Evolutionary conservation across 1,140 invertebrate species (phyloP), one percentile per base, ranked within the genome.

Genomic region (Drosophila eugracilis): DNA sequence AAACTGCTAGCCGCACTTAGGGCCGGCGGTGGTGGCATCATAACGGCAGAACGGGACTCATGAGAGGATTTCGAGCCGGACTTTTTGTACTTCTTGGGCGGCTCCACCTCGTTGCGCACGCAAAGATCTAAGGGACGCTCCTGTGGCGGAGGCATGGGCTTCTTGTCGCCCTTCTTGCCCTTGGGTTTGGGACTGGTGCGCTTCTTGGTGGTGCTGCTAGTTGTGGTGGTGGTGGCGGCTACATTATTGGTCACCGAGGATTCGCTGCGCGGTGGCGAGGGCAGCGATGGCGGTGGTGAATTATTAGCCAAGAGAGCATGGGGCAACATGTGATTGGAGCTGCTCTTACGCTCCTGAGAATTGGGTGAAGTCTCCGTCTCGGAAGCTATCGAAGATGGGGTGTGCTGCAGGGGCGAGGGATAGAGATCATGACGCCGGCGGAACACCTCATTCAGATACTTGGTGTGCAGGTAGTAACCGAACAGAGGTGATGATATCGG

Each of bases 61-160:
- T 54, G 21, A 92, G 91, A 1, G 92, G 93, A n/a, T 94, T 76
- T 5, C 93, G 63, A 10, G 73, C 74, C 5, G 73, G 70, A 55
- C 36, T 66, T 63, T 63, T 84, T 85, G 62, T 79, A 80, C 69
- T 86, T 91, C 54, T 90, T 91, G 53, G 47, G 44, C 34, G 47
- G 44, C 34, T 88, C 67, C 26, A 63, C 32, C n/a, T 90, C 88
- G 44, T 70, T 85, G 37, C 85, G 89, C 91, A 97, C 93, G 1
- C 96, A 97, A 3, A 98, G 92, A 91, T 98, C 97, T 19, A 98
- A 91, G 0, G 97, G 97, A 10, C 94, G 96, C 52, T 98, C 97
- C 90, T 98, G 96, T 0, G 95, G 92, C 24, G 93, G 93, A 39
- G 91, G 88, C 58, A 92, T 92, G 1, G 85, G 75, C 52, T 80